These are phyloP conservation scores for Rhamnusium bicolor DNA, from an alignment of 2,888 invertebrate genomes.

Conservation along the genomic window DNA sequence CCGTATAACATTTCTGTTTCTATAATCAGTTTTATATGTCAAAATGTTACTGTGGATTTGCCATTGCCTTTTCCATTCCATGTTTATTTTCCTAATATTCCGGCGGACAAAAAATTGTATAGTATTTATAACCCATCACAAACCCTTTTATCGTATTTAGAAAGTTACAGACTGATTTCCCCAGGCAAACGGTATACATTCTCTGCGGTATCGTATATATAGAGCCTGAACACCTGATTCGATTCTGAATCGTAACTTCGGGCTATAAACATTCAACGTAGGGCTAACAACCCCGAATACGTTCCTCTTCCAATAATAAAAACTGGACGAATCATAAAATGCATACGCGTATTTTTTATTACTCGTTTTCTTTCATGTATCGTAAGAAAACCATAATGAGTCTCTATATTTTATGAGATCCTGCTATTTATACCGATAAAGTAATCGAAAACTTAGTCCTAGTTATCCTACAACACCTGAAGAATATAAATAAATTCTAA, in stretches of 20 bases:
- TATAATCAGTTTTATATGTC: background rate
- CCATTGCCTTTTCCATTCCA: background rate
- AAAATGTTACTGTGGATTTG: background rate
- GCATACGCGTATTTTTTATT: slow-evolving; percentile 8
- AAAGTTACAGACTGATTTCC: slow-evolving; percentile 25
- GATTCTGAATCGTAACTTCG: slow-evolving; percentile 38
- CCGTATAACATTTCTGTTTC: background rate
- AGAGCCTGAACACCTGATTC: slow-evolving; percentile 36
- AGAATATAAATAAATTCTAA: too few relatives aligned
- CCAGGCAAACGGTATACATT: slow-evolving; percentile 10
- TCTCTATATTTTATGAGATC: background rate
- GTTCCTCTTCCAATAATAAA: slow-evolving; percentile 11
- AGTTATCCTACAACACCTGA: too few relatives aligned
- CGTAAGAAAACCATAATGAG: background rate
- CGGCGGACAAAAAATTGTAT: slow-evolving; percentile 15
- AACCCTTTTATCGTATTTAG: slow-evolving; percentile 35
- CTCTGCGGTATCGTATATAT: slow-evolving; percentile 21
- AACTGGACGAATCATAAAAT: slow-evolving; percentile 18
- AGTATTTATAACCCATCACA: slow-evolving; percentile 38
- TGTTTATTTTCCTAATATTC: background rate
- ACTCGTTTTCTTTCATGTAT: background rate
- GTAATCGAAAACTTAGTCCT: background rate
- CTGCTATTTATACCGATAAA: background rate
- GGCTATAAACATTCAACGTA: slow-evolving; percentile 22
- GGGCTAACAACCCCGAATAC: slow-evolving; percentile 23